Evolutionary conservation across 2,888 invertebrate genomes (phyloP), one percentile per base, ranked within the genome.

Genomic region (Belgica antarctica): DNA sequence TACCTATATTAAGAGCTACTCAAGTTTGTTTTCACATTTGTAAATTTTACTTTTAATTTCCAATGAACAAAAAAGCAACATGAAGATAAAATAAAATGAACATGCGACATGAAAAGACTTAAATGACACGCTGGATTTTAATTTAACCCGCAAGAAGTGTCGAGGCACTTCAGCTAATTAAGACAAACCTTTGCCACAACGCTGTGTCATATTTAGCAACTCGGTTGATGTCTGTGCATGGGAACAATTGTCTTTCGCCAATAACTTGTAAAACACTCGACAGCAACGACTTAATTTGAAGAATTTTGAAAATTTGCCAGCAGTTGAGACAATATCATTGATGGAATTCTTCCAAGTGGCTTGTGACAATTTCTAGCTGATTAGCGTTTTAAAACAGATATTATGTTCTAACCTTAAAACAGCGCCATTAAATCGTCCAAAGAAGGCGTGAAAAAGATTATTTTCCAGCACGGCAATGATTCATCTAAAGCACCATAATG

Each of bases 31-130:
- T n/a, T n/a, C n/a, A 41, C 41, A 2, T 41, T 41, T 41, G 31
- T 31, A 31, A 31, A 41, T 41, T 2, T n/a, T n/a, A n/a, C n/a
- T n/a, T 2, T 41, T 41, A n/a, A n/a, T 41, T 10, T 41, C 15
- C n/a, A 31, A 7, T 10, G 31, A 31, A 31, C 31, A 31, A 41
- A 41, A n/a, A 41, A 41, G n/a, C n/a, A n/a, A n/a, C n/a, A n/a
- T n/a, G n/a, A n/a, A n/a, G n/a, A n/a, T n/a, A n/a, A n/a, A n/a
- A n/a, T n/a, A n/a, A n/a, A n/a, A 2, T 41, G 41, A 41, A 41
- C 15, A 41, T n/a, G 15, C 41, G 41, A 41, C 41, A 41, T 41
- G 10, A n/a, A 41, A 41, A 41, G 41, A 41, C 41, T 41, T 41
- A n/a, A n/a, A 41, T 41, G 41, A 41, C 41, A 41, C n/a, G 10